Base-by-base conservation (phyloP, 2,888 invertebrate species). In the Emmelina monodactyla region DNA sequence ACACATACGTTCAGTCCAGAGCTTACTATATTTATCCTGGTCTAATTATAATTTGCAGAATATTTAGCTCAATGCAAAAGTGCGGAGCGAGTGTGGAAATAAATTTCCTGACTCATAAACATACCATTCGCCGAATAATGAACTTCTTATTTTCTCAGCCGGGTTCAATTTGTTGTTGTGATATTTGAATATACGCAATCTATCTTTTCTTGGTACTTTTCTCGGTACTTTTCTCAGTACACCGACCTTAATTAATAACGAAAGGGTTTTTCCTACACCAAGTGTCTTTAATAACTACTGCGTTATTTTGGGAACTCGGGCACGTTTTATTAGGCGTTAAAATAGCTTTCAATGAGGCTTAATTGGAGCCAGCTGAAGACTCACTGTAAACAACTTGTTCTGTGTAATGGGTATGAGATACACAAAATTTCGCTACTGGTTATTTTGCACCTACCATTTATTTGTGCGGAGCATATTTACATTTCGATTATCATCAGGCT, bases 11-110 rank as follows among this genome's bases (percentile, higher is more conserved):
- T 58, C 57, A 59, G 53, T 39, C 36, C n/a, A n/a, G n/a, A n/a
- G 45, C 41, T 39, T 41, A 43, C 62, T 75, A 75, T 72, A 68
- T 64, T 61, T 69, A 70, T 52, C 49, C 48, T 49, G 50, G 35
- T 62, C 66, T 68, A 71, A 66, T 70, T 70, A 65, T 72, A 72
- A 50, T 51, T 46, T 14, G 25, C 47, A 48, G 47, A 54, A 53
- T 55, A 58, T 57, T 62, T 53, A 52, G 49, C 55, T 40, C 58
- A 44, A 44, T 53, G 64, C 61, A 57, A 55, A 55, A 64, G 63
- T 60, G 67, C 66, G 47, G 47, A 49, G 50, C 44, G 35, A 36
- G 43, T 44, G 44, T 41, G 42, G 45, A 40, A 49, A 45, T 56
- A 51, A 55, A 56, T 50, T 43, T 40, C 46, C 55, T 64, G 59